Percentiles rank a stretch among this genome's conserved stretches.
Conservation (phyloP, 2,113 vertebrate species). For the Machaerirhynchus nigripectus region DNA sequence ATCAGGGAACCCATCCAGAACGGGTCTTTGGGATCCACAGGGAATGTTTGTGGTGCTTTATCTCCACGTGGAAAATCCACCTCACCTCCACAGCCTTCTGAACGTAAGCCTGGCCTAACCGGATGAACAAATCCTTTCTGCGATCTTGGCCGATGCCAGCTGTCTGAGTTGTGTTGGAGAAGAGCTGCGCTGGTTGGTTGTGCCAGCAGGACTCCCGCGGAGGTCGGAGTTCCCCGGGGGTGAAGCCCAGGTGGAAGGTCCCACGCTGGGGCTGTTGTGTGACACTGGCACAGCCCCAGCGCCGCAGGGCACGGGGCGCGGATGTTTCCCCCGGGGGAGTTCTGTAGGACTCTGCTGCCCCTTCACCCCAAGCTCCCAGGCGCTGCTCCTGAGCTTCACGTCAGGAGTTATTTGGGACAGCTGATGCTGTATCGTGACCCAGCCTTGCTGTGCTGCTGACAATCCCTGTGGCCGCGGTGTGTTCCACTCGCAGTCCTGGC, state of each 20-base stretch:
- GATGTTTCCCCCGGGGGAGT: fast-evolving
- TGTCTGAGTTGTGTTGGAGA: neutral
- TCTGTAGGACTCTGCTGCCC: neutral
- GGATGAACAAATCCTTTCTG: neutral
- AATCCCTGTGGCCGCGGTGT: neutral
- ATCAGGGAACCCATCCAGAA: neutral
- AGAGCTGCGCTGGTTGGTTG: neutral
- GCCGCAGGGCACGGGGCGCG: fast-evolving
- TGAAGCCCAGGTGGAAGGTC: neutral
- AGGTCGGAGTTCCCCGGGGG: fast-evolving
- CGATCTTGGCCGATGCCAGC: fast-evolving
- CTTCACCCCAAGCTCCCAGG: neutral
- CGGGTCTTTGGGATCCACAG: neutral
- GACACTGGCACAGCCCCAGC: neutral
- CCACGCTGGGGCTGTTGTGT: fast-evolving
- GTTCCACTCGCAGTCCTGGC: fast-evolving
- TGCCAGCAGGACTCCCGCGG: neutral
- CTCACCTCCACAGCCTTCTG: neutral
- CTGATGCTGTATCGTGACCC: neutral
- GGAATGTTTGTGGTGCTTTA: neutral
- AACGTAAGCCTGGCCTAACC: neutral
- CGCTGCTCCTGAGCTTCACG: neutral
- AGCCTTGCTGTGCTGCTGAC: neutral
- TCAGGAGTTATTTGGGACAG: neutral
- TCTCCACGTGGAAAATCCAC: neutral